Evolutionary conservation across 2,888 invertebrate species (phyloP).

Genomic region (Polydrusus tereticollis): DNA sequence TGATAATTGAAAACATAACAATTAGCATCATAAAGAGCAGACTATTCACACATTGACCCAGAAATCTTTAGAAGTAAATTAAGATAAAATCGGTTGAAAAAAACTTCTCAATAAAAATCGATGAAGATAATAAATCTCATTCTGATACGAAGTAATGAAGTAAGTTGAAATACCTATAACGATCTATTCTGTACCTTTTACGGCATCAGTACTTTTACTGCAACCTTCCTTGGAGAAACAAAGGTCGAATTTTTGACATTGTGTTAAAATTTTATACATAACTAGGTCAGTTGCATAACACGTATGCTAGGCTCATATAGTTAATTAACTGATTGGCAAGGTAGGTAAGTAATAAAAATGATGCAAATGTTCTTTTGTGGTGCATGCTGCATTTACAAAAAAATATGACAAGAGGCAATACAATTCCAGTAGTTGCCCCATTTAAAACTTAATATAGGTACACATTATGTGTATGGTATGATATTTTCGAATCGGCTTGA

Average conservation of each 20-base stretch:
- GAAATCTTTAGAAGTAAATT: slow-evolving; percentile 18
- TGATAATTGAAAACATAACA: not conserved
- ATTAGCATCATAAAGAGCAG: not conserved
- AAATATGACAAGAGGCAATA: no score
- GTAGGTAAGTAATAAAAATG: no score
- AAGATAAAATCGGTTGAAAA: not conserved
- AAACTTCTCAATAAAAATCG: slow-evolving; percentile 11
- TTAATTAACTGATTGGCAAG: no score
- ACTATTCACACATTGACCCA: slow-evolving; percentile 14
- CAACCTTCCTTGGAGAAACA: slow-evolving; percentile 18
- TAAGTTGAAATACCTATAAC: slow-evolving; percentile 5
- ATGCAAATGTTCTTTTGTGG: no score
- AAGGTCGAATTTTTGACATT: slow-evolving; percentile 24
- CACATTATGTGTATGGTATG: no score
- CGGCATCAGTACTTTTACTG: slow-evolving; percentile 4
- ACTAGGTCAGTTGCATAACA: not conserved
- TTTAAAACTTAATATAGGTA: no score
- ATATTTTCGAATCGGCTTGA: no score
- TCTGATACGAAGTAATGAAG: slow-evolving; percentile 19
- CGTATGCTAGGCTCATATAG: no score
- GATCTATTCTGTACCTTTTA: slow-evolving; percentile 24
- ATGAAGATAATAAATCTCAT: slow-evolving; percentile 21
- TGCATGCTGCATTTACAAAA: no score
- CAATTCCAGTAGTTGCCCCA: no score
- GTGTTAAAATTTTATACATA: not conserved